These are phyloP conservation scores for Platycnemis pennipes DNA, from an alignment of 2,888 invertebrate genomes.

Conservation along the genomic window DNA sequence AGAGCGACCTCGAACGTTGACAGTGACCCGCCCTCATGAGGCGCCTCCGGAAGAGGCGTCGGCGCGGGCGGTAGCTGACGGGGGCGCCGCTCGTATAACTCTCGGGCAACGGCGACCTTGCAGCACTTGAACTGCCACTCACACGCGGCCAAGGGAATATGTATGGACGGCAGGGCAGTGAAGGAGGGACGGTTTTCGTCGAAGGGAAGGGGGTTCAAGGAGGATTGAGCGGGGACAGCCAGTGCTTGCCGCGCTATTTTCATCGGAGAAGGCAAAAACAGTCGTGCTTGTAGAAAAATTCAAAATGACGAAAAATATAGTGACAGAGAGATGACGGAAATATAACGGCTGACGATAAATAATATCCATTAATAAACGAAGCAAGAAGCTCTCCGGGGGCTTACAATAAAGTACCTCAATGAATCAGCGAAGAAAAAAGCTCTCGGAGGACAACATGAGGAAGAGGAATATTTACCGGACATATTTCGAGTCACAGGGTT, in stretches of 20 bases:
- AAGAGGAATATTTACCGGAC: not conserved
- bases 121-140: conserved; percentile 22
- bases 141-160: not conserved
- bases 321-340: not conserved
- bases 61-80: not conserved
- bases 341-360: not conserved
- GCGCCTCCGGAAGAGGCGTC: conserved; percentile 24
- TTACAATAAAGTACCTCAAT: not conserved
- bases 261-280: not conserved
- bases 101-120: not conserved
- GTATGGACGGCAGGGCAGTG: not conserved
- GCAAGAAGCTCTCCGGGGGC: not conserved
- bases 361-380: not conserved
- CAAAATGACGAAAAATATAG: not conserved
- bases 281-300: not conserved
- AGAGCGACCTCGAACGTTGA: conserved; percentile 46
- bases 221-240: not conserved
- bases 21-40: conserved; percentile 60
- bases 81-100: not conserved
- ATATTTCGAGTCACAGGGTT: not conserved
- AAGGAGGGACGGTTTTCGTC: not conserved
- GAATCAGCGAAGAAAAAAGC: not conserved
- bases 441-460: not conserved
- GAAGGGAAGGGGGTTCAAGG: conserved; percentile 10
- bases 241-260: not conserved